phyloP scores from a whole-genome alignment of 2,888 invertebrate species.

The Campoplex nolae region DNA sequence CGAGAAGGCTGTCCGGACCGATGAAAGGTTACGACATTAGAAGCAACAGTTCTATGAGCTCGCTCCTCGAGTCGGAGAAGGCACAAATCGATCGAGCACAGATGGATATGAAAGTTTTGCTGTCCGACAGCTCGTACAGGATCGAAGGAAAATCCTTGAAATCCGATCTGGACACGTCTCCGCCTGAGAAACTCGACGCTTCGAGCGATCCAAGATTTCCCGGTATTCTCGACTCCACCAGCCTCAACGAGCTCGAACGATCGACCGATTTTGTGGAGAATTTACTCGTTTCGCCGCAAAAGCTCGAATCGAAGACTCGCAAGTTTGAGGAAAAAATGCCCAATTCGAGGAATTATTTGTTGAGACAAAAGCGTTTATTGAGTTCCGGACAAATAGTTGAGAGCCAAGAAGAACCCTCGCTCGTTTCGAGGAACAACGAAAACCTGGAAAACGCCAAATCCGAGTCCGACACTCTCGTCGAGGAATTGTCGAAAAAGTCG shows the following conservation, averaged over 20 bases:
- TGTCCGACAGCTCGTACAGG: slow-evolving; percentile 75
- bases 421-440: slow-evolving; percentile 44
- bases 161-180: slow-evolving; percentile 66
- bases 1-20: slow-evolving; percentile 84
- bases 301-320: slow-evolving; percentile 79
- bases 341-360: slow-evolving; percentile 52
- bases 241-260: slow-evolving; percentile 54
- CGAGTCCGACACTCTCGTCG: slow-evolving; percentile 81
- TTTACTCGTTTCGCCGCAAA: slow-evolving; percentile 68
- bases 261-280: slow-evolving; percentile 34
- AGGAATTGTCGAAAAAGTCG: slow-evolving; percentile 80
- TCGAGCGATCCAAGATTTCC: slow-evolving; percentile 67
- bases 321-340: slow-evolving; percentile 84
- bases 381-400: slow-evolving; percentile 51
- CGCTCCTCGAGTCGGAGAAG: slow-evolving; percentile 82
- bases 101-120: slow-evolving; percentile 74
- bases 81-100: slow-evolving; percentile 82
- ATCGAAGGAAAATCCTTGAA: slow-evolving; percentile 66
- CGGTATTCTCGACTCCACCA: slow-evolving; percentile 70
- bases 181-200: slow-evolving; percentile 71
- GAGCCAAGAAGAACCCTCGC: slow-evolving; percentile 28
- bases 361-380: slow-evolving; percentile 38
- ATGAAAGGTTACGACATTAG: slow-evolving; percentile 85
- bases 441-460: slow-evolving; percentile 75
- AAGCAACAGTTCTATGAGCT: slow-evolving; percentile 84